phyloP scores from a whole-genome alignment of 2,888 invertebrate species.

The Tetranychus truncatus region DNA sequence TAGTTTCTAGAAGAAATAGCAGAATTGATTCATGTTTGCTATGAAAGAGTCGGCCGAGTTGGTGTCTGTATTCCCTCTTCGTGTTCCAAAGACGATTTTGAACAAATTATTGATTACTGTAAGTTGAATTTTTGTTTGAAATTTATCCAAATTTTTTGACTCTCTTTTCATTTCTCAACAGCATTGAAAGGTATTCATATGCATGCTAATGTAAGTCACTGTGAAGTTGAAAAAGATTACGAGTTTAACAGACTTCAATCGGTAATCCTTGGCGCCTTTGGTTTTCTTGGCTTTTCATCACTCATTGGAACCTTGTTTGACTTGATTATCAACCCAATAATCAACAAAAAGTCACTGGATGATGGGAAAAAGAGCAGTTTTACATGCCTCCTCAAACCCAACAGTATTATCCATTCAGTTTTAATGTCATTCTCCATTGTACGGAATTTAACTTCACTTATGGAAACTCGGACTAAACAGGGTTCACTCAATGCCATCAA shows the following conservation, averaged over 20 bases:
- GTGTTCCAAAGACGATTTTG: constrained; percentile 23
- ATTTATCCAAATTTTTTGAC: background rate
- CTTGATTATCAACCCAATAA: background rate
- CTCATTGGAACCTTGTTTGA: background rate
- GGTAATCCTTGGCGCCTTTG: background rate
- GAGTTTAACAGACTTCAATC: background rate
- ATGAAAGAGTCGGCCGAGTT: constrained; percentile 21
- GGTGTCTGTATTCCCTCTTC: constrained; percentile 25
- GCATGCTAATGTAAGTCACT: constrained; percentile 2
- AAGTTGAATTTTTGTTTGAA: background rate
- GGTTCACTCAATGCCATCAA: constrained; percentile 24
- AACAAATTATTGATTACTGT: constrained; percentile 21
- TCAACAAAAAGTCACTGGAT: too few relatives aligned
- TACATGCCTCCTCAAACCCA: background rate
- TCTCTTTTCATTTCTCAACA: background rate
- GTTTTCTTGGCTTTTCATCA: background rate
- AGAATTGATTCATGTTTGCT: constrained; percentile 19
- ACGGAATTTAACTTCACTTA: background rate
- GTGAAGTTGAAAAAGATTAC: background rate
- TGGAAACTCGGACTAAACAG: constrained; percentile 13
- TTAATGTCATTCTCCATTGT: constrained; percentile 16
- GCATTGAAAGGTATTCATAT: constrained; percentile 3
- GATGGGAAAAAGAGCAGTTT: too few relatives aligned
- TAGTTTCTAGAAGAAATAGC: constrained; percentile 14
- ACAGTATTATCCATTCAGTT: background rate